These are phyloP conservation scores for Melopsittacus undulatus DNA, from an alignment of 2,797 vertebrate species.

Conservation along the genomic window DNA sequence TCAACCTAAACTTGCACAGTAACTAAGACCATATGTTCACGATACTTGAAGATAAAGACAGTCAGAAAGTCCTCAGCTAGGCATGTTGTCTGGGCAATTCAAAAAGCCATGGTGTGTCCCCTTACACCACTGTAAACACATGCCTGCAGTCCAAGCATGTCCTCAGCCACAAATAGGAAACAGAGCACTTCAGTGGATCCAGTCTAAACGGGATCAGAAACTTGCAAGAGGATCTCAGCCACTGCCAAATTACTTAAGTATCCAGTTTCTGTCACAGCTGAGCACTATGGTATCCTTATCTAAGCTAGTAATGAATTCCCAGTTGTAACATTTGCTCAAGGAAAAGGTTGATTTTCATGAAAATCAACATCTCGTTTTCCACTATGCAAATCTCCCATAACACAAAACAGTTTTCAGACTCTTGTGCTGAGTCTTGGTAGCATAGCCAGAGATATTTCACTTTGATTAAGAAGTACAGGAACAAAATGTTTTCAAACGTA, in stretches of 20 bases:
- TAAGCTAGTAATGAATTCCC: background rate
- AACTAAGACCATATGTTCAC: conserved; percentile 56
- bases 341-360: background rate
- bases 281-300: background rate
- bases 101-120: background rate
- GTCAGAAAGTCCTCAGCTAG: conserved; percentile 5
- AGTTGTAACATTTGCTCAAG: background rate
- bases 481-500: background rate
- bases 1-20: conserved; percentile 61
- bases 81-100: background rate
- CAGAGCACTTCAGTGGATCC: background rate
- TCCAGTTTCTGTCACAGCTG: background rate
- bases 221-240: background rate
- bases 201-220: background rate
- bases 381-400: background rate
- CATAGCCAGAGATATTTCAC: background rate
- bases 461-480: background rate
- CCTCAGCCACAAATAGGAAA: background rate
- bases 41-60: conserved; percentile 37
- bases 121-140: background rate
- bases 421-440: background rate
- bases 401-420: background rate
- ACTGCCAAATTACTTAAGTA: background rate
- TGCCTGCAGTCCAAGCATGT: background rate
- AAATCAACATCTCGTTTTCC: conserved; percentile 8